These are phyloP conservation scores for Mya arenaria DNA, from an alignment of 1,140 invertebrate genomes.

Conservation along the genomic window DNA sequence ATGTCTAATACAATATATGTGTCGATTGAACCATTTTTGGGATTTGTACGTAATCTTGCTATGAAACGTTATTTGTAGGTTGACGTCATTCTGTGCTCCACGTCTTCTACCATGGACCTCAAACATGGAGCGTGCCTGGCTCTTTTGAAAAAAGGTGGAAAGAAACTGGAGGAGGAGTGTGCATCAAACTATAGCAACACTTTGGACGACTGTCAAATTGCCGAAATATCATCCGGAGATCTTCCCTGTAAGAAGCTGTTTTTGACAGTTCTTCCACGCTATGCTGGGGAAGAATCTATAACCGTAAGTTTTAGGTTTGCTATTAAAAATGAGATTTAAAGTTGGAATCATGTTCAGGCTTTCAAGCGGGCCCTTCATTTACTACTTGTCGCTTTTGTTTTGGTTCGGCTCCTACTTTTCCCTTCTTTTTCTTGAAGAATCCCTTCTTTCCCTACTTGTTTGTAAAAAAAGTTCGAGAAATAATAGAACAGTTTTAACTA, in stretches of 20 bases:
- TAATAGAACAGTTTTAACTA: no score
- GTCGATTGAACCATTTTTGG: background rate
- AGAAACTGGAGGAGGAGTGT: conserved; percentile 27
- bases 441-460: no score
- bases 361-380: background rate
- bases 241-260: conserved; percentile 13
- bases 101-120: conserved; percentile 29
- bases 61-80: conserved; percentile 14
- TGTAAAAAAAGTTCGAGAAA: no score
- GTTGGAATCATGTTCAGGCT: background rate
- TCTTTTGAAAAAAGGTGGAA: conserved; percentile 15
- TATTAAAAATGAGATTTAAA: background rate
- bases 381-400: background rate
- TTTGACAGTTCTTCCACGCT: conserved; percentile 18
- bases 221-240: conserved; percentile 23
- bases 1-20: background rate
- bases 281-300: background rate
- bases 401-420: no score
- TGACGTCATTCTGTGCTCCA: conserved; percentile 41
- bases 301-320: background rate
- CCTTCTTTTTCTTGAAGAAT: no score
- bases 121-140: conserved; percentile 25
- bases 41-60: background rate
- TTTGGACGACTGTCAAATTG: conserved; percentile 23
- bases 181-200: conserved; percentile 20